Base-by-base conservation (phyloP, 2,113 vertebrate genomes). In the Hydrolagus affinis region DNA sequence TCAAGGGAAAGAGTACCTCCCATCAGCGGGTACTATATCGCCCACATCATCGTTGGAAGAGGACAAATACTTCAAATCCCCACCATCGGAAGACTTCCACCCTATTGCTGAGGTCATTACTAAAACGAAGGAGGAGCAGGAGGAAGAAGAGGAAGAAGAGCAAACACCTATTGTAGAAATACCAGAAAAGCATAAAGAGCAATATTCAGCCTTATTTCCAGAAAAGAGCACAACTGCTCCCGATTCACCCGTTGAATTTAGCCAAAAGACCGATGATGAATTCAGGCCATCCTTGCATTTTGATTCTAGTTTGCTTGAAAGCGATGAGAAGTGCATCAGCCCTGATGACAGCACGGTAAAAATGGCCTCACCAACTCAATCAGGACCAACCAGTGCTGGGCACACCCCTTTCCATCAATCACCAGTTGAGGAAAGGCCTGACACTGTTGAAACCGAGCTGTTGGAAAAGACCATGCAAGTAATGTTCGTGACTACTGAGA, bases 1-100 rank as follows among this genome's bases (percentile, higher is more conserved):
- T 8, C 96, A 95, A 69, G 98, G 97, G 83, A 95, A 97, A 0
- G 98, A 99, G 86, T 97, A 98, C 0, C 92, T 99, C 28, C 96
- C 97, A 25, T 99, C 98, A 0, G 97, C 98, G 25, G 97, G 97
- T 73, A 99, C 97, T 73, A 99, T 98, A 88, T 98, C 97, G 68
- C 98, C 98, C 70, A 98, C 98, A 0, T 99, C 97, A 85, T 99
- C 97, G 17, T 89, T 99, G 86, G 98, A 99, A 89, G 98, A 99
- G 87, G 97, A 99, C 90, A 98, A 98, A 86, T 97, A 93, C 89
- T 99, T 99, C 86, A 98, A 98, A 88, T 98, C 97, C 86, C 97
- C 97, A 64, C 97, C 96, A 11, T 95, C 94, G 70, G 97, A 99
- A 87, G 97, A 98, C 32, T 95, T 95, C 88, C 95, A 95, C 75